Evolutionary conservation across 2,113 vertebrate species (phyloP), one percentile per base, ranked within the genome.

Genomic region (Seriola quinqueradiata): DNA sequence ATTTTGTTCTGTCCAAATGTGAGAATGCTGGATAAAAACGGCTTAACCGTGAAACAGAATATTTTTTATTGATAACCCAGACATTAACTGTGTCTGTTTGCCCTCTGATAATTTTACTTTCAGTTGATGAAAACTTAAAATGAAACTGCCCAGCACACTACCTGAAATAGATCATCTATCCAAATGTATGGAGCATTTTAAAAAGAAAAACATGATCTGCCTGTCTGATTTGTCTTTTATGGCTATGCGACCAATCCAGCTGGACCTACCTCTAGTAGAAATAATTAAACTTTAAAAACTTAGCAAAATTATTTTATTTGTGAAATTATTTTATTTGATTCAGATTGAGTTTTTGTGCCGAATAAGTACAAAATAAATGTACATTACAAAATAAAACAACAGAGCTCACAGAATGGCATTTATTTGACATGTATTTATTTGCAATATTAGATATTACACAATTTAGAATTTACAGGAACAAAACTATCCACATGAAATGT

Each of bases 391-490:
- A 81, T 73, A 14, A 90, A 78, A 87, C 8, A 77, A 64, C 8
- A 78, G 1, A 72, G 16, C 9, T 17, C 59, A 85, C 76, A 89
- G 42, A 16, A 40, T 54, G 23, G 69, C 46, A 86, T 86, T 91
- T 88, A 87, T 38, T 87, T 79, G 44, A 94, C 90, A 88, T 93
- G 92, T 92, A 93, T 95, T 95, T 95, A 90, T 94, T 92, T 87
- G 90, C 85, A 90, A 90, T 91, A 93, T 93, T 93, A 93, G 86
- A 92, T 92, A 92, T 93, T 90, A 94, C 93, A 94, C 87, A 90
- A 86, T 86, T 88, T 90, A 68, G 73, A 91, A 89, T 90, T 88
- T 93, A 94, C 91, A 92, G 81, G 84, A 94, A 92, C 92, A 91
- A 90, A 94, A 92, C 92, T 92, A 93, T 87, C 86, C 79, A 94